Evolutionary conservation across 2,113 vertebrate species (phyloP).

Genomic region (Paradisaea rubra): DNA sequence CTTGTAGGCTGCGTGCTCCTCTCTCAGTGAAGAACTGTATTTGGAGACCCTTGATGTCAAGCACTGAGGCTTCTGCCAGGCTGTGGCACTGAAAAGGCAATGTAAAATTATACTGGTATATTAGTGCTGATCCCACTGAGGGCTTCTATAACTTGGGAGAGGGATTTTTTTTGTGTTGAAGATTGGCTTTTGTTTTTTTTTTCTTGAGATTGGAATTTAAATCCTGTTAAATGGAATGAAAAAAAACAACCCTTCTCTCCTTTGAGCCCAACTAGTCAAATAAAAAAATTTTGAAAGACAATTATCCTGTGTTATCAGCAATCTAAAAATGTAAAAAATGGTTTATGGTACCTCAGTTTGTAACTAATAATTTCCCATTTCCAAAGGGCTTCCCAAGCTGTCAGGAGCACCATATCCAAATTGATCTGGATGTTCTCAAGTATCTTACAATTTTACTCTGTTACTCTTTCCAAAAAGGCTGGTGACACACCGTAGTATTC

Average conservation of each 20-base stretch:
- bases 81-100: neutral
- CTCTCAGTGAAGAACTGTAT: accelerated
- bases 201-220: neutral
- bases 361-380: neutral
- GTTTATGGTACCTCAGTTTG: neutral
- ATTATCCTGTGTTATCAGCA: neutral
- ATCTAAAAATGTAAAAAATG: neutral
- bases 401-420: neutral
- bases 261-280: neutral
- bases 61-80: neutral
- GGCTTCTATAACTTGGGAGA: neutral
- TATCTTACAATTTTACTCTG: neutral
- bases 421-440: neutral
- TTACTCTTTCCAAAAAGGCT: neutral
- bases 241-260: neutral
- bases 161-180: neutral
- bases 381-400: neutral
- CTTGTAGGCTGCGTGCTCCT: neutral
- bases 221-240: neutral
- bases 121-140: neutral
- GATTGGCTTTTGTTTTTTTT: neutral
- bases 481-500: neutral
- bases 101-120: neutral
- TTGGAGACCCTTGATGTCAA: neutral
- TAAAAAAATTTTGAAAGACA: neutral